Evolutionary conservation across 2,888 invertebrate genomes (phyloP), one percentile per base, ranked within the genome.

Genomic region (Agonopterix subpropinquella): DNA sequence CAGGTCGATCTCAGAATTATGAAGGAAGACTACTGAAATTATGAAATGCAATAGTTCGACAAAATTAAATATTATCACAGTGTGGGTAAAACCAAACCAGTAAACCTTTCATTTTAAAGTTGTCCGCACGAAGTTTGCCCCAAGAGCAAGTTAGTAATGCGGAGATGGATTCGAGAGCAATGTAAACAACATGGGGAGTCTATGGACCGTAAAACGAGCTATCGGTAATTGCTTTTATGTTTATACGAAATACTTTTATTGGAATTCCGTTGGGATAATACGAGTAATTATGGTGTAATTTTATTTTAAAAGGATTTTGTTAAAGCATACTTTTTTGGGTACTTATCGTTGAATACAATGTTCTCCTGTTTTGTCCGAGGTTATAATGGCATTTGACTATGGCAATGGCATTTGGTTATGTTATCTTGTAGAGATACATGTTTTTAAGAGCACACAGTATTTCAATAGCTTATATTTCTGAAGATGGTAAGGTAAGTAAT

Each of bases 31-130:
- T 28, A 28, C 2, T 18, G 18, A 28, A 28, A 28, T 7, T 28
- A 28, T 28, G 28, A 28, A 28, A 28, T 28, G 5, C 5, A 5
- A 28, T 4, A 28, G 28, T 28, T 28, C 11, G 11, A 39, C 39
- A 54, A 61, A 61, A 65, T 63, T 64, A 63, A 63, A 69, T 68
- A 66, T 67, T 65, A 68, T 64, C 63, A 54, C 57, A 65, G 60
- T 65, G 55, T 63, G 28, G 28, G 28, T 28, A 28, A 28, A 7
- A 28, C 28, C 28, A 28, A 7, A 28, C 28, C 28, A 28, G 28
- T 28, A 63, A 76, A 77, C 77, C 77, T 79, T 80, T 80, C 72
- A 75, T 78, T 77, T 78, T 73, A 77, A 80, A 80, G 64, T 80
- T 79, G 66, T 55, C 50, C 72, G 68, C 64, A 60, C 58, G 61